Evolutionary conservation across 1,140 invertebrate genomes (phyloP).

Genomic region (Formica exsecta): DNA sequence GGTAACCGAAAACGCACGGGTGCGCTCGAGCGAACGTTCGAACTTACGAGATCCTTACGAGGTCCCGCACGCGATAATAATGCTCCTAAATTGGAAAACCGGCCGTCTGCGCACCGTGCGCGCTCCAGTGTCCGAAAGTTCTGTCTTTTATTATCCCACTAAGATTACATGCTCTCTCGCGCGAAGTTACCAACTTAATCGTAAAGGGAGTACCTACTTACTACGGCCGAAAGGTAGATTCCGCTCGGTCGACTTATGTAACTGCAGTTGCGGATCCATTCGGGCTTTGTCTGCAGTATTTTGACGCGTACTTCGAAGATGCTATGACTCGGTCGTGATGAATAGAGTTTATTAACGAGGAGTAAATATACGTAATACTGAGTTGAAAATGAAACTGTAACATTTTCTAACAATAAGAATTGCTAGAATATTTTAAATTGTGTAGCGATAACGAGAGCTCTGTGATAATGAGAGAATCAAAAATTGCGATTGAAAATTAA

Average conservation of each 20-base stretch:
- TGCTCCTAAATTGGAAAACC: slow-evolving; percentile 42
- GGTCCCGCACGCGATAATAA: slow-evolving; percentile 45
- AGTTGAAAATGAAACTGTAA: slow-evolving; percentile 16
- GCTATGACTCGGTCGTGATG: neutral
- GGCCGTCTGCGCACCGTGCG: neutral
- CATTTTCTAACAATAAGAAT: slow-evolving; percentile 7
- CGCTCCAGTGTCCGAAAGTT: slow-evolving; percentile 44
- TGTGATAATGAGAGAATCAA: slow-evolving; percentile 19
- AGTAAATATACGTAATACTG: neutral
- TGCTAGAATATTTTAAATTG: neutral
- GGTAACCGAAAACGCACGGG: slow-evolving; percentile 41
- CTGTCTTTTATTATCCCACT: slow-evolving; percentile 59
- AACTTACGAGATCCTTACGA: slow-evolving; percentile 41
- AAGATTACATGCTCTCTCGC: slow-evolving; percentile 56
- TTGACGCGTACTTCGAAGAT: slow-evolving; percentile 22
- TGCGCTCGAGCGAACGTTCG: slow-evolving; percentile 32
- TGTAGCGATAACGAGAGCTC: neutral
- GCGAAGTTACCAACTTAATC: slow-evolving; percentile 45
- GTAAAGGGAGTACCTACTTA: slow-evolving; percentile 41
- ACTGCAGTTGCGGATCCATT: slow-evolving; percentile 53
- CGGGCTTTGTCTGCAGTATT: slow-evolving; percentile 54
- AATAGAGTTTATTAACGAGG: slow-evolving; percentile 15
- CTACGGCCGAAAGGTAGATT: slow-evolving; percentile 38
- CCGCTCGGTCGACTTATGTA: slow-evolving; percentile 48
- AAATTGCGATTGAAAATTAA: neutral